Conservation (phyloP, 2,113 vertebrate species). For the Trogon melanurus region DNA sequence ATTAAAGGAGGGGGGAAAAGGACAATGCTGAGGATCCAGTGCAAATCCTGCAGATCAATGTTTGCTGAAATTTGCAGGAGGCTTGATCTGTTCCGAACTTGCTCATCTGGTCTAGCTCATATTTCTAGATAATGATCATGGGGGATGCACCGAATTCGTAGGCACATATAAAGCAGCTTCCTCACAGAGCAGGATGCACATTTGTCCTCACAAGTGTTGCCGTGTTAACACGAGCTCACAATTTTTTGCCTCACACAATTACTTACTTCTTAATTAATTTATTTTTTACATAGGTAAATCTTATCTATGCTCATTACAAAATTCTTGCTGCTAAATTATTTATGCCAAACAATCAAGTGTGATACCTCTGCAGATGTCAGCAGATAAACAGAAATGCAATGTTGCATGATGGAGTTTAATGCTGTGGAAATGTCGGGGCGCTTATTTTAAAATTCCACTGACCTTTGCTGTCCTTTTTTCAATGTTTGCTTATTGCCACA, state of each 20-base stretch:
- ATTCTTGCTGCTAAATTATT: constrained; percentile 57
- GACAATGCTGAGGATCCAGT: constrained; percentile 75
- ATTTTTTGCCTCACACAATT: not conserved
- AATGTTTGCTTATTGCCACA: not conserved
- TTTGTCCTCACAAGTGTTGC: not conserved
- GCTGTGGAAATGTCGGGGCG: constrained; percentile 52
- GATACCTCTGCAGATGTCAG: constrained; percentile 49
- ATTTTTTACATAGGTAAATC: not conserved
- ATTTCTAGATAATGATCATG: constrained; percentile 83
- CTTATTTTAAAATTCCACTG: constrained; percentile 43
- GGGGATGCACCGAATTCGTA: constrained; percentile 62
- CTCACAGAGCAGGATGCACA: not conserved
- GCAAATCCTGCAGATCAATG: constrained; percentile 84
- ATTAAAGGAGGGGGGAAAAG: not conserved
- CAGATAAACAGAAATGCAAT: constrained; percentile 56
- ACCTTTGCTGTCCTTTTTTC: constrained; percentile 44
- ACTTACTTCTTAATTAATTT: not conserved
- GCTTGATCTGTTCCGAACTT: constrained; percentile 64
- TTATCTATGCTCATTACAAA: constrained; percentile 20
- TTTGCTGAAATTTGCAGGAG: constrained; percentile 86
- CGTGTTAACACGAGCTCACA: not conserved
- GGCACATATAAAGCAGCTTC: not conserved
- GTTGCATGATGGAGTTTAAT: constrained; percentile 61
- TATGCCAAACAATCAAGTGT: constrained; percentile 55
- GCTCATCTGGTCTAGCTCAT: constrained; percentile 70